phyloP scores from a whole-genome alignment of 2,797 vertebrate species.

The Peromyscus eremicus region DNA sequence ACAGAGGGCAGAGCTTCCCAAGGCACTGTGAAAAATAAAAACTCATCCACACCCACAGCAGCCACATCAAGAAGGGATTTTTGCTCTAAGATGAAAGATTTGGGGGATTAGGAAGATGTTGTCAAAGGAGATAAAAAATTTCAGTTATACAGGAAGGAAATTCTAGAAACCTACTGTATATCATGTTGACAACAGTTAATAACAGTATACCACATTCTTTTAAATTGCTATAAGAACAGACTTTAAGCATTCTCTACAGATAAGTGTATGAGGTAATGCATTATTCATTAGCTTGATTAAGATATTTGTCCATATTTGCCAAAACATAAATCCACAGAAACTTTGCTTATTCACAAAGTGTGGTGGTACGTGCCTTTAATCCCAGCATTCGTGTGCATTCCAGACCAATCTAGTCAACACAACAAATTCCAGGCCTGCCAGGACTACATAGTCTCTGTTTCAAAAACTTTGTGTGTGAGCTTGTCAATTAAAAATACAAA shows the following conservation, averaged over 20 bases:
- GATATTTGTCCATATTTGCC: not conserved
- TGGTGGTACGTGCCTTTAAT: not conserved
- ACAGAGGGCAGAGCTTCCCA: not conserved
- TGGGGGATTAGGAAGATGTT: not conserved
- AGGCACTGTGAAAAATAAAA: not conserved
- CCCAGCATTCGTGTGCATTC: not conserved
- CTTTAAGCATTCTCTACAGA: not conserved
- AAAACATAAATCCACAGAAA: not conserved
- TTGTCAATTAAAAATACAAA: conserved; percentile 20
- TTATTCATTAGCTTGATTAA: not conserved
- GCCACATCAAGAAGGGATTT: not conserved
- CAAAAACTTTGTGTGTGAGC: not conserved
- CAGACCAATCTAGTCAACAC: not conserved
- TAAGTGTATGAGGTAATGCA: not conserved
- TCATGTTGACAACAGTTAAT: not conserved
- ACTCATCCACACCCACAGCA: not conserved
- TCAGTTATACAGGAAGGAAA: not conserved
- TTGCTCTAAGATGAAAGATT: not conserved
- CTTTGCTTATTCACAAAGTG: not conserved
- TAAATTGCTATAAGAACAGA: not conserved
- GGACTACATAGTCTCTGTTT: not conserved
- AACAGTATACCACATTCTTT: not conserved
- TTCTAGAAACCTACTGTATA: not conserved
- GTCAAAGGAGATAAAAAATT: not conserved
- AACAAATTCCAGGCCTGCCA: not conserved